Base-by-base conservation (phyloP, 2,888 invertebrate genomes). In the Agrochola macilenta region DNA sequence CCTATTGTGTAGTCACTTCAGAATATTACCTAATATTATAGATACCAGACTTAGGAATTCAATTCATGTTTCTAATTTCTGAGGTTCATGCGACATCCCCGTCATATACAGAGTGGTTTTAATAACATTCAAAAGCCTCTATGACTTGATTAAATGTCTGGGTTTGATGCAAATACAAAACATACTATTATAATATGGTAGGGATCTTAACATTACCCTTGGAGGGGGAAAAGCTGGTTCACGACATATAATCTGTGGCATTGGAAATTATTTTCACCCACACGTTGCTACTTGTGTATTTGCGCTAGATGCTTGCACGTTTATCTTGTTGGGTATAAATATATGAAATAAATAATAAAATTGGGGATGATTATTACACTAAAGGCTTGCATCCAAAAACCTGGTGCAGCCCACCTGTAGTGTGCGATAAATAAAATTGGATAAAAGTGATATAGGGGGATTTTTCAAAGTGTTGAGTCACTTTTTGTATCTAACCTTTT, bases 61-160 rank as follows among this genome's bases (percentile, higher is more conserved):
- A 54, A 60, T 80, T 49, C 2, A 52, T 71, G 17, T 52, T 52
- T 72, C 43, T 60, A 58, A 71, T 65, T 43, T 52, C 78, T 30
- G 14, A 3, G 26, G 20, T 12, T 23, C 8, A 30, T 20, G 49
- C 3, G 17, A 43, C 17, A 26, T 39, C 20, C 20, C 26, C 23
- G 43, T 79, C 58, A 52, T 46, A 49, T 43, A 64, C 30, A 80
- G 63, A 17, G 0, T 79, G 54, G 1, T n/a, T 20, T 57, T 30
- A 26, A 63, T 61, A 54, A 23, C 43, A 8, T 39, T n/a, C 20
- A 43, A 1, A 49, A 60, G 35, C 46, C 57, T 64, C 46, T 5
- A 35, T 20, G 14, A 30, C 12, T 46, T 43, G 43, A 72, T 79
- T 46, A 79, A 30, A 65, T n/a, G 23, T 72, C 35, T 30, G n/a